Percentiles rank a stretch among this genome's conserved stretches.
These are phyloP conservation scores for Xylota sylvarum DNA, from an alignment of 2,888 invertebrate genomes.

Conservation along the genomic window DNA sequence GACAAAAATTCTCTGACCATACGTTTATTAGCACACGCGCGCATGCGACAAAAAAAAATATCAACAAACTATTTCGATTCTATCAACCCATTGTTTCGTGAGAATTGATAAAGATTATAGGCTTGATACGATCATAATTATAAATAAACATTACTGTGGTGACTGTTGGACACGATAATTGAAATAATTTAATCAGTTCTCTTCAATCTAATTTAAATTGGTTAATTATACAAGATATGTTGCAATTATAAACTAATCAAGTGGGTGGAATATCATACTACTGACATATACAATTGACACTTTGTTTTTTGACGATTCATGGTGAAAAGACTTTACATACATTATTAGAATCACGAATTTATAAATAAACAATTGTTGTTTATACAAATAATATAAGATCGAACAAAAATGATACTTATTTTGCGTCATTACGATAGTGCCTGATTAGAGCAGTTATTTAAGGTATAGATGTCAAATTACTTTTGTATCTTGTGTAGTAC, in stretches of 20 bases:
- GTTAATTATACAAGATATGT: neutral
- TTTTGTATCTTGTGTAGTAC: no score
- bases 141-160: conserved; percentile 42
- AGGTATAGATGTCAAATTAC: no score
- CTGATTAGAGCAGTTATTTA: no score
- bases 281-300: conserved; percentile 4
- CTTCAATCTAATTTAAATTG: neutral
- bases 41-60: neutral
- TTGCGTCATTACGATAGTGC: no score
- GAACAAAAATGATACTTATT: no score
- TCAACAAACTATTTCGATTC: neutral
- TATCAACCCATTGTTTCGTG: neutral
- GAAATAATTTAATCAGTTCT: conserved; percentile 12
- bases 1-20: neutral
- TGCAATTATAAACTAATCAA: neutral
- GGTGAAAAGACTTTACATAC: neutral
- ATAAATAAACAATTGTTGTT: no score
- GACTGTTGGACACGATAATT: neutral
- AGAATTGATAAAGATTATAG: conserved; percentile 27
- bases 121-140: conserved; percentile 27
- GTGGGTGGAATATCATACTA: neutral
- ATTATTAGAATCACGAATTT: neutral
- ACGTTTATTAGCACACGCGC: conserved; percentile 6
- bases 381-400: no score
- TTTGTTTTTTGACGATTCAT: conserved; percentile 5